These are phyloP conservation scores for Eulithis testata DNA, from an alignment of 2,888 invertebrate species.

Conservation along the genomic window DNA sequence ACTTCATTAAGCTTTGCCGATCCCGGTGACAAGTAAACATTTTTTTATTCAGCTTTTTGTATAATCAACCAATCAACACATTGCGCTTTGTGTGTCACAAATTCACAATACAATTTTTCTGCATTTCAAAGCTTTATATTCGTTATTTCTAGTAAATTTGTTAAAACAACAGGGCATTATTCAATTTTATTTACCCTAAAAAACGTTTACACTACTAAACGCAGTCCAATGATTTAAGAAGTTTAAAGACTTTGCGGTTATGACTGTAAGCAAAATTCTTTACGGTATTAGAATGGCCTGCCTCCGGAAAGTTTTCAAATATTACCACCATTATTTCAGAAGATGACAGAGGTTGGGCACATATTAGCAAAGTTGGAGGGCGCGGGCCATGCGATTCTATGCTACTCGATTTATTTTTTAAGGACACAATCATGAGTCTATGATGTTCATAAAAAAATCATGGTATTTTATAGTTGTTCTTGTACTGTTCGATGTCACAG, in stretches of 20 bases:
- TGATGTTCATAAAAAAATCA: conserved; percentile 17
- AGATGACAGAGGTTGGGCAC: conserved; percentile 83
- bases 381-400: conserved; percentile 61
- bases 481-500: no score
- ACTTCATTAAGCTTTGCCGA: conserved; percentile 71
- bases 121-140: conserved; percentile 14
- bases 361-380: conserved; percentile 81
- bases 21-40: conserved; percentile 54
- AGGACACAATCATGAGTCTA: conserved; percentile 47
- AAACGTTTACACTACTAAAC: conserved; percentile 39
- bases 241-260: conserved; percentile 62
- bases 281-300: conserved; percentile 70
- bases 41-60: conserved; percentile 53
- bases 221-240: conserved; percentile 53
- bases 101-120: conserved; percentile 13
- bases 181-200: conserved; percentile 10
- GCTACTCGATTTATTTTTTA: conserved; percentile 70
- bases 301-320: conserved; percentile 80
- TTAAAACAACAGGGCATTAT: conserved; percentile 14
- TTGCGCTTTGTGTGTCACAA: conserved; percentile 30
- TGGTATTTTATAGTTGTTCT: neutral
- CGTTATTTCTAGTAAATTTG: conserved; percentile 7
- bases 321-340: conserved; percentile 82
- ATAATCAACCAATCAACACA: conserved; percentile 48
- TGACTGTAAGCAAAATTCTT: conserved; percentile 75